phyloP scores from a whole-genome alignment of 2,113 vertebrate genomes.

The Ranitomeya variabilis region DNA sequence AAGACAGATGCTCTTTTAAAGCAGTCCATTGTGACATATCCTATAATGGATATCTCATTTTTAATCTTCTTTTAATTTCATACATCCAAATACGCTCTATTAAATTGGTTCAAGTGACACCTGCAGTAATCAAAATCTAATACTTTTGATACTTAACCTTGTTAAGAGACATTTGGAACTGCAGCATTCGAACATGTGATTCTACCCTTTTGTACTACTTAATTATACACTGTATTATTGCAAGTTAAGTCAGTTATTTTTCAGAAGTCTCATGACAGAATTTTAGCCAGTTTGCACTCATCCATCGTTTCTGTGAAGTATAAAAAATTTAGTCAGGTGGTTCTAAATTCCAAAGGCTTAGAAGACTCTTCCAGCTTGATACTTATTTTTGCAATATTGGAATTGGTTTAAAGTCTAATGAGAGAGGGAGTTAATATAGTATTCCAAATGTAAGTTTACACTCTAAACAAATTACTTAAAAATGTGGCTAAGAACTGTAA shows the following conservation, averaged over 20 bases:
- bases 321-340: conserved; percentile 53
- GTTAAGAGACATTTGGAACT: background rate
- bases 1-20: background rate
- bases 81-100: background rate
- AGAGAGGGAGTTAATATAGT: background rate
- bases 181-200: conserved; percentile 6
- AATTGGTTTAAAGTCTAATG: background rate
- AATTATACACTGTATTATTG: conserved; percentile 23
- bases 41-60: background rate
- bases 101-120: background rate
- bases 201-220: background rate
- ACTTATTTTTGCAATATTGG: background rate
- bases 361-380: background rate
- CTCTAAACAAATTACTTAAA: background rate
- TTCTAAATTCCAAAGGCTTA: conserved; percentile 45
- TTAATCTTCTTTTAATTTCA: background rate
- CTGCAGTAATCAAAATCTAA: background rate
- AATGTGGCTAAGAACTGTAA: too few species aligned
- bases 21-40: background rate
- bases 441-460: background rate
- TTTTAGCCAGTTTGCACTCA: conserved; percentile 48
- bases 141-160: background rate
- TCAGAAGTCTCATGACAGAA: conserved; percentile 50
- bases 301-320: conserved; percentile 30
- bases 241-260: conserved; percentile 47